Evolutionary conservation across 1,140 invertebrate genomes (phyloP), one percentile per base, ranked within the genome.

Genomic region (Luehdorfia chinensis): DNA sequence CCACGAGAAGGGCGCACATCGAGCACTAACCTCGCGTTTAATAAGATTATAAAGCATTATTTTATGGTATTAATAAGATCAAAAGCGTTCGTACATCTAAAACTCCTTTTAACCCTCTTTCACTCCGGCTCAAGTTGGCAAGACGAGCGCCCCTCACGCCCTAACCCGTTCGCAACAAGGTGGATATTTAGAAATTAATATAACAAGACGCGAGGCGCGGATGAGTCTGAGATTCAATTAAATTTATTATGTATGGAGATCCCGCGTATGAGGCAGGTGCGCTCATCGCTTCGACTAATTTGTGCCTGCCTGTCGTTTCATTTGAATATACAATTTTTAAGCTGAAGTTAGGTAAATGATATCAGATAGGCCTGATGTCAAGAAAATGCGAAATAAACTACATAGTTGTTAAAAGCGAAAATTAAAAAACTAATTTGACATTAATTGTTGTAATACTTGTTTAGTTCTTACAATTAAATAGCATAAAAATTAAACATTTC

Each of bases 31-130:
- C 88, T 89, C 87, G 87, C 85, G 87, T 88, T 89, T 90, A 90
- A 90, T 90, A 89, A 89, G 89, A 90, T 90, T 90, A 90, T 88
- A 86, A 87, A 87, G 88, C 87, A 90, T 90, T 90, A 90, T 90
- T 90, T 90, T 89, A 73, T 66, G 59, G 65, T 59, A 68, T 88
- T 89, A 89, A 89, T 88, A 88, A 89, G 86, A 89, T 88, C 88
- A 89, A 88, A 88, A 89, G 88, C 88, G 87, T 86, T 87, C 64
- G 64, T 75, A 78, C 75, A 74, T 75, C 72, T 73, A 71, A 77
- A 77, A 77, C 74, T 78, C 75, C 72, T 76, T 75, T 83, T 76
- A 86, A 84, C 79, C 75, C 81, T 75, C 78, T 76, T 76, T 67
- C 68, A 48, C 60, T 58, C 60, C 65, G 58, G 57, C 68, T 47